A percentile compares a stretch with the other conserved stretches of the same genome.
Conservation (phyloP, 2,113 vertebrate species). For the Petrocephalus microphthalmus region DNA sequence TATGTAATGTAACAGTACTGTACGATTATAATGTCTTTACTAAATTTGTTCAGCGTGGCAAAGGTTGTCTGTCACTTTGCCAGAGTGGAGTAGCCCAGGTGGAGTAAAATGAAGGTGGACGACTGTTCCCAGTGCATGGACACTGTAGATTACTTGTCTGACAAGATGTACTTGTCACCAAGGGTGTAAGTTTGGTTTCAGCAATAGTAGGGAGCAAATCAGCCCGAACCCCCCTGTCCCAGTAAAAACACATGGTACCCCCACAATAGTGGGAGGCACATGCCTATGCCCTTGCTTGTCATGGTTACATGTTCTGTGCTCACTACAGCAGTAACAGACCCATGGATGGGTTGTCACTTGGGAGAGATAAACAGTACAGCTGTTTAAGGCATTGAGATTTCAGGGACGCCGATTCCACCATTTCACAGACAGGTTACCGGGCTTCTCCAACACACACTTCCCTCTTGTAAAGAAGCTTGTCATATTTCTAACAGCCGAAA, state of each 20-base stretch:
- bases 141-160: background rate
- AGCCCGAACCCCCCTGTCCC: background rate
- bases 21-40: background rate
- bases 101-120: background rate
- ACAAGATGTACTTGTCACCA: background rate
- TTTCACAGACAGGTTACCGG: conserved; percentile 6
- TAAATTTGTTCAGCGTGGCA: background rate
- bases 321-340: background rate
- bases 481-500: background rate
- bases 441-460: background rate
- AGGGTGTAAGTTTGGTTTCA: background rate
- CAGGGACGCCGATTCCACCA: background rate
- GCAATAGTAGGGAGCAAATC: background rate
- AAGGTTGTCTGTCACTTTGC: background rate
- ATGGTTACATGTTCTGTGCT: background rate
- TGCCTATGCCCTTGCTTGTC: background rate
- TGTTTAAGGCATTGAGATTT: conserved; percentile 30
- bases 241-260: background rate
- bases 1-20: background rate
- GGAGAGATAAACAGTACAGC: conserved; percentile 3
- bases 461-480: background rate
- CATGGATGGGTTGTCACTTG: background rate
- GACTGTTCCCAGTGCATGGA: background rate
- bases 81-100: background rate
- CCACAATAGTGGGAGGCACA: background rate